These are phyloP conservation scores for Stenotaenia linearis DNA, from an alignment of 2,888 invertebrate species.

Conservation along the genomic window DNA sequence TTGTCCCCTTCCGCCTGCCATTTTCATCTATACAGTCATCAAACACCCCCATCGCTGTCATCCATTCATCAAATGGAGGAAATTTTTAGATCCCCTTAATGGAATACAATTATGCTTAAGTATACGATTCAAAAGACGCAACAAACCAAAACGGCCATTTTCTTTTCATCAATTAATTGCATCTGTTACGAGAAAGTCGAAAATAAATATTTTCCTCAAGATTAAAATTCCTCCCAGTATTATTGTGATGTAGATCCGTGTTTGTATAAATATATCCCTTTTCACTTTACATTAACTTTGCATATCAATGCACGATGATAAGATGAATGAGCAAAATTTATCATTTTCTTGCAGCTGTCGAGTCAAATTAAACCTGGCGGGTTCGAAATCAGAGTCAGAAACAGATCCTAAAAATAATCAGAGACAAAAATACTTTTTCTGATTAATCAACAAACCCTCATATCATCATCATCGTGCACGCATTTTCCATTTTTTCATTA, in stretches of 20 bases:
- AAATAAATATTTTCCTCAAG: background rate
- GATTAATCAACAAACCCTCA: background rate
- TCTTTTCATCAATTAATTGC: conserved; percentile 13
- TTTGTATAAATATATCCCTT: conserved; percentile 13
- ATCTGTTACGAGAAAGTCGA: background rate
- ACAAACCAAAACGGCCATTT: conserved; percentile 26
- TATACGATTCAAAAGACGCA: conserved; percentile 13
- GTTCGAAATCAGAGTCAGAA: background rate
- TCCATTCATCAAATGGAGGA: conserved; percentile 1
- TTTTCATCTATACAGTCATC: conserved; percentile 21
- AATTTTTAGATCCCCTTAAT: conserved; percentile 13
- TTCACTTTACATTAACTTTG: conserved; percentile 29
- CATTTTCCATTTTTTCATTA: conserved; percentile 16
- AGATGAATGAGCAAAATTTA: conserved; percentile 31
- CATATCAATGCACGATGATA: conserved; percentile 31
- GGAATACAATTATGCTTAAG: conserved; percentile 23
- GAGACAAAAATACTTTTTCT: conserved; percentile 6
- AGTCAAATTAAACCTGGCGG: conserved; percentile 15
- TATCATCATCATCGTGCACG: conserved; percentile 5
- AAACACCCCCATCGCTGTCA: conserved; percentile 24
- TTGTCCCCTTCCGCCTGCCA: conserved; percentile 18
- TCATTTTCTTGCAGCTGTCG: conserved; percentile 31
- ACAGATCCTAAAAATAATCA: background rate
- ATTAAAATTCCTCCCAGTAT: background rate
- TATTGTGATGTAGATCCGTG: conserved; percentile 8